Base-by-base conservation (phyloP, 2,888 invertebrate species). In the Erebia epiphron region DNA sequence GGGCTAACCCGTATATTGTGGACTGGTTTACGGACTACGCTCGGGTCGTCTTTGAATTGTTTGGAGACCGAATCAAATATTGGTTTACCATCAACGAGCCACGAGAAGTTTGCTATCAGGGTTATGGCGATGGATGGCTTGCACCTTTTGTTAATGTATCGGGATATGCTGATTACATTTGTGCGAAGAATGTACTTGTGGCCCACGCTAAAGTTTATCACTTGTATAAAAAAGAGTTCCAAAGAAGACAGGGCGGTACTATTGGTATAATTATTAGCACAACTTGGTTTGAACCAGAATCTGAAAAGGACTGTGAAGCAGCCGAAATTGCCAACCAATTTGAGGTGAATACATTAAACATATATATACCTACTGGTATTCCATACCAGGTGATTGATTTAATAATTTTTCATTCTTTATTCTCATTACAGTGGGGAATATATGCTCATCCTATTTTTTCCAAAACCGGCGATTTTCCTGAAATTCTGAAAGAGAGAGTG, bases 381-480 rank as follows among this genome's bases (percentile, higher is more conserved):
- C n/a, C n/a, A n/a, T n/a, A n/a, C n/a, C n/a, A n/a, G n/a, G n/a
- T n/a, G n/a, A n/a, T n/a, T n/a, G n/a, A n/a, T n/a, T n/a, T n/a
- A n/a, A n/a, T n/a, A n/a, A n/a, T n/a, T n/a, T n/a, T n/a, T n/a
- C n/a, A n/a, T n/a, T n/a, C n/a, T n/a, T n/a, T n/a, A n/a, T n/a
- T 76, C 58, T 71, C n/a, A 63, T 92, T 88, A 73, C 77, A 93
- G 91, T 84, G 92, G 73, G 95, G 94, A 18, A 93, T 94, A 92
- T 94, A 94, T 76, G 89, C 91, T 1, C 90, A 95, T 87, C 95
- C 96, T 1, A 94, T 96, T 64, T 95, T 94, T 79, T 91, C 94
- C 0, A 85, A 88, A 75, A 81, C 86, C 1, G 95, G 95, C 4
- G 95, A 95, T 80, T 96, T 95, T 82, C 95, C 95, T 2, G 84